Percentiles rank a stretch among this genome's conserved stretches.
Conservation (phyloP, 2,888 invertebrate genomes). For the Cetonia aurata region DNA sequence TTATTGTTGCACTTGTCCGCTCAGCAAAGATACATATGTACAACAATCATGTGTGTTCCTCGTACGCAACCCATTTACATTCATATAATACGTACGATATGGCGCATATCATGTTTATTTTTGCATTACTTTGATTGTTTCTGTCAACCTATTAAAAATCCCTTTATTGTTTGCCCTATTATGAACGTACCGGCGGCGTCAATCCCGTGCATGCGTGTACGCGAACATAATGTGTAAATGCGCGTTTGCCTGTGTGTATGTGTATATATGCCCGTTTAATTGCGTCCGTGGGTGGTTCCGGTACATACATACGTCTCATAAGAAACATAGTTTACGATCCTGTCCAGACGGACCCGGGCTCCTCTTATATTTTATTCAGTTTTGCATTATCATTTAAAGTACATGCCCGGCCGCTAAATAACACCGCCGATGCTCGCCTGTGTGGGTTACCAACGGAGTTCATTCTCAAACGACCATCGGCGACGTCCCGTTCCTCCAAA, state of each 20-base stretch:
- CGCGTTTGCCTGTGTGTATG: constrained; percentile 31
- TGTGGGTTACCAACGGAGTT: constrained; percentile 35
- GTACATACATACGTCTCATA: constrained; percentile 53
- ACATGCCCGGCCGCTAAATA: constrained; percentile 46
- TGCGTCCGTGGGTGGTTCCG: constrained; percentile 53
- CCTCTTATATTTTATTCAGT: constrained; percentile 53
- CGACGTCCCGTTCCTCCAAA: constrained; percentile 34
- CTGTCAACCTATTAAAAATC: constrained; percentile 30
- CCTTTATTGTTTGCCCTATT: constrained; percentile 37
- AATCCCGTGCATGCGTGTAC: constrained; percentile 25
- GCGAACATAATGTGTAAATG: constrained; percentile 28
- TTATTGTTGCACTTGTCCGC: constrained; percentile 22
- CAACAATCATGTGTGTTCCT: no score
- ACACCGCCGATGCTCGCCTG: constrained; percentile 43
- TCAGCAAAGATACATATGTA: no score
- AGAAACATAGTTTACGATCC: constrained; percentile 52
- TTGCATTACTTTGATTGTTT: constrained; percentile 40
- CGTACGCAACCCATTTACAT: neutral
- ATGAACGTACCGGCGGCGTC: constrained; percentile 46
- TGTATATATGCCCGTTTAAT: constrained; percentile 44
- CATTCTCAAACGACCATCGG: constrained; percentile 29
- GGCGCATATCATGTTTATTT: constrained; percentile 38
- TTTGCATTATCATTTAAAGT: constrained; percentile 51
- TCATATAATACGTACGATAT: constrained; percentile 14
- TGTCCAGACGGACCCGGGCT: constrained; percentile 50